Evolutionary conservation across 2,797 vertebrate species (phyloP).

Genomic region (Gymnoscopelus braueri): DNA sequence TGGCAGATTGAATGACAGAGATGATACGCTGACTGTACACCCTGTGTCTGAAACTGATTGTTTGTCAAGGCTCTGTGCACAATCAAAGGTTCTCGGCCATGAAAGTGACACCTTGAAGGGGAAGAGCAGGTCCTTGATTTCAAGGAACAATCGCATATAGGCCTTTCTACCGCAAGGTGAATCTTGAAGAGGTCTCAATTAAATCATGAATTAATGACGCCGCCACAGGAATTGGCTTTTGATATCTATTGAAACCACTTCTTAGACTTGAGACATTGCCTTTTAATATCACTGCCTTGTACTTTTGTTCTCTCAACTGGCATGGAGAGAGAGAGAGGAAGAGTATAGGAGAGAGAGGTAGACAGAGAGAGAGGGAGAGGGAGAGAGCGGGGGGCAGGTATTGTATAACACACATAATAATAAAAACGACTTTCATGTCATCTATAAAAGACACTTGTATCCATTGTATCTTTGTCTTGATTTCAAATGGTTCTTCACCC

Average conservation of each 20-base stretch:
- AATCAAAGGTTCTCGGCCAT: conserved; percentile 62
- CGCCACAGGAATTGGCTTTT: conserved; percentile 32
- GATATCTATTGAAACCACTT: conserved; percentile 38
- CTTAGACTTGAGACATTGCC: conserved; percentile 8
- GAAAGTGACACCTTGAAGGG: conserved; percentile 59
- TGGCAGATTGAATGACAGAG: conserved; percentile 55
- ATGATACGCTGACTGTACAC: conserved; percentile 51
- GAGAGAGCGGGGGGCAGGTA: neutral
- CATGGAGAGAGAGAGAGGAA: conserved; percentile 9
- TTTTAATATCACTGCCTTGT: conserved; percentile 32
- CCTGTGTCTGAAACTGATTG: conserved; percentile 38
- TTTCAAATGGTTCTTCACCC: conserved; percentile 37
- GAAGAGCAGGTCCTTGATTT: conserved; percentile 50
- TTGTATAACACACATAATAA: conserved; percentile 4
- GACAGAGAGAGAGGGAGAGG: neutral
- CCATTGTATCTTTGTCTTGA: conserved; percentile 32
- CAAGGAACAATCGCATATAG: conserved; percentile 36
- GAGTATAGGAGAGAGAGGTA: neutral
- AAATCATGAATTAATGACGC: conserved; percentile 62
- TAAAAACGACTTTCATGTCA: conserved; percentile 32
- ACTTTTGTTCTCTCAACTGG: neutral
- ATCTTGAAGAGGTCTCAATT: conserved; percentile 52
- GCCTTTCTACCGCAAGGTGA: conserved; percentile 41
- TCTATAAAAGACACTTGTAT: conserved; percentile 29
- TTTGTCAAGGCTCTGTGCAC: conserved; percentile 59